Evolutionary conservation across 2,888 invertebrate genomes (phyloP), one percentile per base, ranked within the genome.

Genomic region (Mylabris sibirica): DNA sequence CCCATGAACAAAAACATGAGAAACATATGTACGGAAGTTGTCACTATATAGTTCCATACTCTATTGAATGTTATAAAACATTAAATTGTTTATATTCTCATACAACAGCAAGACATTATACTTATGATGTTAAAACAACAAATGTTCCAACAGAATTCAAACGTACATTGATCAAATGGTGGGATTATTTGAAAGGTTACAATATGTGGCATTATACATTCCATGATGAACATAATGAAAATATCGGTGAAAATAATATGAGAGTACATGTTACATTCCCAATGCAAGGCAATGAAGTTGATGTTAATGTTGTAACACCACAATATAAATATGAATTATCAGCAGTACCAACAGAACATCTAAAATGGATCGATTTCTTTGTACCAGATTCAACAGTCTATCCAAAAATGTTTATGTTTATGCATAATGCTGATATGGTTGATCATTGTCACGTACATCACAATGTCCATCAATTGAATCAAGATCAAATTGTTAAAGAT

Each of bases 41-140:
- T 73, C n/a, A 72, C 63, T 35, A 81, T 79, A 14, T 59, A 14
- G 62, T 67, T 63, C 35, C 73, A 65, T 63, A 80, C 76, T 57
- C 76, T 66, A 3, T 75, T 69, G 34, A 79, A 79, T 35, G 69
- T 73, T 63, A 70, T 70, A 63, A 79, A 61, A 72, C 75, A 53
- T 35, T 77, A n/a, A 66, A 70, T 60, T 80, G 79, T 72, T 24
- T 80, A 9, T 65, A 78, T 38, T 80, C 80, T 11, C 75, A 80
- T 30, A 80, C 82, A 9, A 77, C 83, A 0, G 61, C 85, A 62
- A 81, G 83, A 35, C 83, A 84, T 34, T 85, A 83, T 71, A 80
- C 74, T 3, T 73, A 80, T 41, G 78, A 83, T 41, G 68, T 84
- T 3, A 71, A 75, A 20, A 71, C 80, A 44, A 77, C 73, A 34